phyloP scores from a whole-genome alignment of 2,888 invertebrate species.

The Macrophya annulata region DNA sequence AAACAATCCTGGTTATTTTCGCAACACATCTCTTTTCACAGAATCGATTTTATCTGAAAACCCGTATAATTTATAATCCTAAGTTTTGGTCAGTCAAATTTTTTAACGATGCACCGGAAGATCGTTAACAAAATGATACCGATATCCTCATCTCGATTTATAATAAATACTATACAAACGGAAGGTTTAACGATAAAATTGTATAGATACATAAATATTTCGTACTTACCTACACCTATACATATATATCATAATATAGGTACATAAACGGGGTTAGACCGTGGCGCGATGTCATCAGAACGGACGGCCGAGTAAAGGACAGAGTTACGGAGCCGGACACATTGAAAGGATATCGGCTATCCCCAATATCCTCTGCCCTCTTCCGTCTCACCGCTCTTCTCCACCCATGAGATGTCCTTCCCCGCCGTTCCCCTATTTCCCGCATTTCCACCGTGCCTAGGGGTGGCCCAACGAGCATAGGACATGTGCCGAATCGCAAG shows the following conservation, averaged over 20 bases:
- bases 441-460: conserved; percentile 41
- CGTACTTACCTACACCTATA: not conserved
- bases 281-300: conserved; percentile 45
- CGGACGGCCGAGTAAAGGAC: conserved; percentile 35
- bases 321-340: conserved; percentile 51
- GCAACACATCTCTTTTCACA: not conserved
- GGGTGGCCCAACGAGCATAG: conserved; percentile 42
- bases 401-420: conserved; percentile 45
- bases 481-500: conserved; percentile 48
- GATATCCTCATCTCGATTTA: not conserved
- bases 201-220: conserved; percentile 34
- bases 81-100: not conserved
- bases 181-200: conserved; percentile 2
- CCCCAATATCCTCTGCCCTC: conserved; percentile 42
- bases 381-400: not conserved
- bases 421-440: conserved; percentile 41
- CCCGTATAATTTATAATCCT: not conserved
- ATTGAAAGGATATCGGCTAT: conserved; percentile 57
- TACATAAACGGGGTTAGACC: conserved; percentile 27
- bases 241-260: conserved; percentile 19
- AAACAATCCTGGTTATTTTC: not conserved
- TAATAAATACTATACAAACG: not conserved
- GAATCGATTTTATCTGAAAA: not conserved
- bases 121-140: conserved; percentile 3
- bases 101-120: not conserved